These are phyloP conservation scores for Nyctibius bracteatus DNA, from an alignment of 2,113 vertebrate genomes.

Conservation along the genomic window DNA sequence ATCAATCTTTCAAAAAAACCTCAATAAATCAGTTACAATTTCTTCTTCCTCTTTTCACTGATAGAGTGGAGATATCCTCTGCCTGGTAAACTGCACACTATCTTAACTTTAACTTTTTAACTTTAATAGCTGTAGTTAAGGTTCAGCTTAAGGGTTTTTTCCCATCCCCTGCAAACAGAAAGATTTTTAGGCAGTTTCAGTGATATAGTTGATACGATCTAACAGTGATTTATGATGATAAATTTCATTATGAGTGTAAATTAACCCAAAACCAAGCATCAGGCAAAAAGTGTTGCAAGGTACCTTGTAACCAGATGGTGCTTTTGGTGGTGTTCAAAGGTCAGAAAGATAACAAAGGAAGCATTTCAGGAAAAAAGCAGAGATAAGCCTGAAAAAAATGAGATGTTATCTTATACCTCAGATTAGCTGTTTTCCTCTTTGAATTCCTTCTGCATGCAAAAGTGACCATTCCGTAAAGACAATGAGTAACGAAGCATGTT, in stretches of 20 bases:
- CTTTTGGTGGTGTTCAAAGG: neutral
- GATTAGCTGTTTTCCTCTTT: neutral
- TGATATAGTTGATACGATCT: neutral
- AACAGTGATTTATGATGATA: neutral
- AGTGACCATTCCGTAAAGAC: neutral
- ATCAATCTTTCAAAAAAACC: neutral
- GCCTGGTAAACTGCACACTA: neutral
- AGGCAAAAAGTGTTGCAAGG: neutral
- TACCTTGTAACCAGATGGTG: neutral
- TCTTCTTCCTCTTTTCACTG: neutral
- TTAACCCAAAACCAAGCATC: neutral
- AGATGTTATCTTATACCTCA: neutral
- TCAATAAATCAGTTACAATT: neutral
- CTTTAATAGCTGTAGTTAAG: neutral
- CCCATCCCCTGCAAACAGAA: neutral
- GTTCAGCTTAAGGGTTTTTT: rapidly evolving
- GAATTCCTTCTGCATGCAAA: neutral
- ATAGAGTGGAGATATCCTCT: neutral
- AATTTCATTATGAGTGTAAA: neutral
- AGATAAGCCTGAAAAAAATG: neutral
- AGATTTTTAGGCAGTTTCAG: neutral
- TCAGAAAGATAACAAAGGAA: neutral
- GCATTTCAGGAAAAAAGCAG: neutral
- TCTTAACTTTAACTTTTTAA: neutral
- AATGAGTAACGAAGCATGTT: rapidly evolving